A percentile compares a stretch with the other conserved stretches of the same genome.
These are phyloP conservation scores for Tipula confusa DNA, from an alignment of 2,888 invertebrate genomes.

Conservation along the genomic window DNA sequence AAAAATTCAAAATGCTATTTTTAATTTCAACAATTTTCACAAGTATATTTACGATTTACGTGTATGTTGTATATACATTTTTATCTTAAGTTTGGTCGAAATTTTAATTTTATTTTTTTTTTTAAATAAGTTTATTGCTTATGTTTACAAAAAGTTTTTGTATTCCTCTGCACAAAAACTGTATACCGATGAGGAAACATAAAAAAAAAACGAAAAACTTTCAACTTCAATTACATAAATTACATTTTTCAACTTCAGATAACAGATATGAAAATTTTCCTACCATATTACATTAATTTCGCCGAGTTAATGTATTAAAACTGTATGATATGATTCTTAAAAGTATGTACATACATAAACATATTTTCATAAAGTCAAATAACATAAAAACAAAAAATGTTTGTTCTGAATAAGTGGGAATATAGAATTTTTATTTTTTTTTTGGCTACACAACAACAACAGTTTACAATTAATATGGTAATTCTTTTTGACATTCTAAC, in stretches of 20 bases:
- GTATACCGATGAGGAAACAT: neutral
- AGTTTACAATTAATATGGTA: neutral
- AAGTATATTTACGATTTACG: too few species aligned
- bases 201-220: too few species aligned
- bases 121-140: neutral
- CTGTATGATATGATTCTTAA: neutral
- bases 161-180: neutral
- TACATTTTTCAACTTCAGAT: neutral
- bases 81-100: neutral
- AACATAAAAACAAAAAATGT: too few species aligned
- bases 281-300: neutral
- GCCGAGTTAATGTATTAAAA: neutral
- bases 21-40: too few species aligned
- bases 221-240: neutral
- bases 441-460: neutral
- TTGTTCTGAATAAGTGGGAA: neutral
- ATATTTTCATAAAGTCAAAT: neutral
- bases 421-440: too few species aligned
- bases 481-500: neutral
- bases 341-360: neutral
- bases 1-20: too few species aligned
- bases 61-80: neutral
- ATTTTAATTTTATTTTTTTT: neutral
- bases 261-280: neutral
- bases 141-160: neutral